Evolutionary conservation across 2,113 vertebrate genomes (phyloP).

Genomic region (Pteropus alecto): DNA sequence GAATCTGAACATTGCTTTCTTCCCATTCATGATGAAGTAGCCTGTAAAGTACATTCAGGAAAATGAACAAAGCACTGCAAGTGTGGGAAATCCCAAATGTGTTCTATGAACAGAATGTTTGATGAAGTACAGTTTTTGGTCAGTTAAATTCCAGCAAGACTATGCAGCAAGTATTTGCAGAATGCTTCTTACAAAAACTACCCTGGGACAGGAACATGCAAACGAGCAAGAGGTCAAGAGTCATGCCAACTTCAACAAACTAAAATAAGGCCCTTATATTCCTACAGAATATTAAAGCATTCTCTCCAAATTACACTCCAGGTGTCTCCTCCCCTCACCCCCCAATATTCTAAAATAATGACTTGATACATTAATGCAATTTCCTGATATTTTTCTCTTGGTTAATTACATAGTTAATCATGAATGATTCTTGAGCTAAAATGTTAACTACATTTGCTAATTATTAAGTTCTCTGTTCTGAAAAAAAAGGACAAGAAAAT

Average conservation of each 20-base stretch:
- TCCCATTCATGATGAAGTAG: slow-evolving; percentile 92
- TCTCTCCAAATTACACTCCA: background rate
- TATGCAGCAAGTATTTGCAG: background rate
- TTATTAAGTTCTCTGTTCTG: slow-evolving; percentile 26
- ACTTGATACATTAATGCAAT: background rate
- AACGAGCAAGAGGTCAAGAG: background rate
- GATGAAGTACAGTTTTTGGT: background rate
- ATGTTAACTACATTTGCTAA: background rate
- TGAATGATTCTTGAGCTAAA: slow-evolving; percentile 27
- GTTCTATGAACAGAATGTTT: slow-evolving; percentile 15
- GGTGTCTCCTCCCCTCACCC: background rate
- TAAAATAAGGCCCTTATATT: background rate
- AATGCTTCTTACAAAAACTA: slow-evolving; percentile 35
- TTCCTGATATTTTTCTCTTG: slow-evolving; percentile 34
- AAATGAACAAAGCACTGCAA: slow-evolving; percentile 78
- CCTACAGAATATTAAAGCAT: background rate
- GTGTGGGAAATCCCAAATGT: background rate
- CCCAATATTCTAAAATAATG: background rate
- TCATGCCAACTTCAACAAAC: slow-evolving; percentile 25
- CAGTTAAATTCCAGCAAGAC: background rate
- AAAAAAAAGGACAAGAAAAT: background rate
- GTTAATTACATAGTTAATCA: background rate
- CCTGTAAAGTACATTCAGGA: slow-evolving; percentile 86
- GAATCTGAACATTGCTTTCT: slow-evolving; percentile 93
- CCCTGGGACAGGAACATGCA: background rate